Base-by-base conservation (phyloP, 2,888 invertebrate species). In the Plusia festucae region DNA sequence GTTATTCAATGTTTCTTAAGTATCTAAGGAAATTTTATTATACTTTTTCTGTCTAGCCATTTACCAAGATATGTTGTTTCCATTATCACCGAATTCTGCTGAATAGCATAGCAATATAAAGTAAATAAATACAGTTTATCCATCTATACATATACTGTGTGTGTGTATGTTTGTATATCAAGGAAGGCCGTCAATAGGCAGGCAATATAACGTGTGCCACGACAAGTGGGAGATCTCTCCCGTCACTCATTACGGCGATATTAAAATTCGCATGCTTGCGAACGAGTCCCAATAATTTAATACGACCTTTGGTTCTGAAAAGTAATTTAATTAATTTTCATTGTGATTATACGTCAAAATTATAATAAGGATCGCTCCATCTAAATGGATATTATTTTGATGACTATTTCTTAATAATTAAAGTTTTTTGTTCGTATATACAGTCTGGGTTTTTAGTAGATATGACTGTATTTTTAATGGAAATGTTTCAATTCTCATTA, bases 241-340 rank as follows among this genome's bases (percentile, higher is more conserved):
- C 53, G 53, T 71, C 34, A 68, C 65, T 76, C 55, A 63, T 65
- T 73, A 63, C 20, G 46, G 51, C 52, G 53, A 74, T 74, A 71
- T 71, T 71, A 71, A 74, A 74, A 72, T 75, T 68, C 68, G 60
- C 67, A 51, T 51, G 60, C 60, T 56, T 60, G 61, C 66, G 64
- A 65, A 61, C 69, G 53, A 52, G 63, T 66, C 44, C 59, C 53
- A 58, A 67, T 74, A 55, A 70, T 65, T 61, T 77, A 56, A 70
- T 63, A 61, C 46, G 51, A 70, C 68, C 72, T 72, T 65, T 68
- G 44, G 60, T 65, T 54, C 52, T 54, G 32, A 52, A 57, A 65
- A 72, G 57, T 62, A 73, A 68, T 77, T 67, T 70, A 49, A 67
- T 73, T 68, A 60, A 55, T 61, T 61, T 63, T 54, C 18, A 52